Conservation (phyloP, 2,797 vertebrate genomes). For the Pantherophis alleghaniensis region DNA sequence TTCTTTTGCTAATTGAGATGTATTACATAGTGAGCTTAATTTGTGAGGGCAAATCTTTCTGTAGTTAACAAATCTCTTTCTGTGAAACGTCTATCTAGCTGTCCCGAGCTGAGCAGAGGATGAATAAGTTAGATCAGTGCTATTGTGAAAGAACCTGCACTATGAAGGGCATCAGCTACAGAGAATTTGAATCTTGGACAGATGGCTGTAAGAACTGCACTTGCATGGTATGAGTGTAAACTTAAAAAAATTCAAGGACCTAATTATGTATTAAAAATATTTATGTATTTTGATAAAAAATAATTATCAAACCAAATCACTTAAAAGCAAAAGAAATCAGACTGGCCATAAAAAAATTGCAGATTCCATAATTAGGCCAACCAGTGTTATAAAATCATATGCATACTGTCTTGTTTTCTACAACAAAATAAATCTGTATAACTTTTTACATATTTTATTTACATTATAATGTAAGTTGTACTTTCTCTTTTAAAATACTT, state of each 20-base stretch:
- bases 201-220: conserved; percentile 98
- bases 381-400: neutral
- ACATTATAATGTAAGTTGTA: neutral
- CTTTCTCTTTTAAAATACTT: neutral
- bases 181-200: conserved; percentile 92
- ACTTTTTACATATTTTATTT: neutral
- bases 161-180: conserved; percentile 87
- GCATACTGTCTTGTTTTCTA: neutral
- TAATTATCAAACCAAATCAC: neutral
- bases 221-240: conserved; percentile 83
- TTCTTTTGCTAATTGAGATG: neutral
- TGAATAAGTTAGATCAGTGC: conserved; percentile 95
- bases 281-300: neutral
- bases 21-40: neutral
- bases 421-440: neutral
- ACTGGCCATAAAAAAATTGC: neutral
- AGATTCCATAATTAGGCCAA: neutral
- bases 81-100: conserved; percentile 76
- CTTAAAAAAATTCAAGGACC: conserved; percentile 7
- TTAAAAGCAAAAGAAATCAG: neutral
- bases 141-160: conserved; percentile 97
- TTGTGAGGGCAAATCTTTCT: conserved; percentile 20
- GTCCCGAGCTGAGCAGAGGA: conserved; percentile 93
- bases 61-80: conserved; percentile 33
- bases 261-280: neutral